A percentile compares a stretch with the other conserved stretches of the same genome.
phyloP scores from a whole-genome alignment of 1,140 invertebrate species.

The Bilobella aurantiaca region DNA sequence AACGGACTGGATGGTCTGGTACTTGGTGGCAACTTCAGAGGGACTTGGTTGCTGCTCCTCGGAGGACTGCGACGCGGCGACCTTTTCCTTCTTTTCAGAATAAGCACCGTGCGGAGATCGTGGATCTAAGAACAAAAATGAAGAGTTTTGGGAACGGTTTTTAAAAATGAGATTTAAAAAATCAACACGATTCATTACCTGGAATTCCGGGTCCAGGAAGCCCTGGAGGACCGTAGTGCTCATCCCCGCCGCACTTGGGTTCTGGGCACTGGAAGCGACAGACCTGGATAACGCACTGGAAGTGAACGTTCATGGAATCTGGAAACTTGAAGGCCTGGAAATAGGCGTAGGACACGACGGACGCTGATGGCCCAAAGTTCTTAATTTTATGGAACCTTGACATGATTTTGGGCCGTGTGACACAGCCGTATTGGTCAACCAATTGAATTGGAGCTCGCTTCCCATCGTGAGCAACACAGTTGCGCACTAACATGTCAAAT shows the following conservation, averaged over 20 bases:
- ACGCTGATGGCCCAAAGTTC: constrained; percentile 86
- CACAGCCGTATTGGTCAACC: constrained; percentile 82
- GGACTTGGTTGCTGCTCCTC: constrained; percentile 47
- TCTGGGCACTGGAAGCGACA: constrained; percentile 86
- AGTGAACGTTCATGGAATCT: constrained; percentile 93
- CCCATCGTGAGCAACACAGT: constrained; percentile 87
- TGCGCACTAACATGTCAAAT: constrained; percentile 87
- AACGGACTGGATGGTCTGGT: constrained; percentile 53
- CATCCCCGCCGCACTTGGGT: constrained; percentile 64
- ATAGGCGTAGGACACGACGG: constrained; percentile 85
- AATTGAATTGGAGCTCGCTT: constrained; percentile 83
- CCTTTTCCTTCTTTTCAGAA: constrained; percentile 65
- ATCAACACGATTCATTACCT: constrained; percentile 13
- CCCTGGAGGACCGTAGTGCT: constrained; percentile 58
- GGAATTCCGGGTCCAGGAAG: constrained; percentile 30
- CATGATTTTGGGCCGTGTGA: constrained; percentile 87
- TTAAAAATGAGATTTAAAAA: not conserved
- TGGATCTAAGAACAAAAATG: constrained; percentile 52
- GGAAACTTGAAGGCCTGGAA: constrained; percentile 96
- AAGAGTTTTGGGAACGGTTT: not conserved
- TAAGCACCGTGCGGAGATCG: constrained; percentile 66
- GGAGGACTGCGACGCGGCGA: constrained; percentile 65
- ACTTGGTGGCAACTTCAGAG: constrained; percentile 14
- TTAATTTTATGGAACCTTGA: constrained; percentile 86
- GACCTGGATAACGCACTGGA: constrained; percentile 92